Evolutionary conservation across 2,797 vertebrate genomes (phyloP).

Genomic region (Rhinella marina): DNA sequence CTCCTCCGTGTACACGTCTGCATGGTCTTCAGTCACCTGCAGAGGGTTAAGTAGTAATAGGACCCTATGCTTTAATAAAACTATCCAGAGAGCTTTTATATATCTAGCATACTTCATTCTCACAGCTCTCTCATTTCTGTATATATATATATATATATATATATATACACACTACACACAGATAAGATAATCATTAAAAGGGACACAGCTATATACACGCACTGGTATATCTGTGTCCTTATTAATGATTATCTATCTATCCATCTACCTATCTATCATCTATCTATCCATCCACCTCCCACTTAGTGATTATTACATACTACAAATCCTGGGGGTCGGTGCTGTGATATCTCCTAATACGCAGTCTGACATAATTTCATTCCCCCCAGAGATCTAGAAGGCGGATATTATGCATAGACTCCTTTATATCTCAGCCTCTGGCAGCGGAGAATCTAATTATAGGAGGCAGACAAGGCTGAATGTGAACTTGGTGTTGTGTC

Average conservation of each 20-base stretch:
- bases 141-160: slow-evolving; percentile 13
- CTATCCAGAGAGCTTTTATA: no score
- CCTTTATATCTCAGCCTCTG: slow-evolving; percentile 21
- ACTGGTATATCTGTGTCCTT: not conserved
- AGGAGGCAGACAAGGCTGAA: slow-evolving; percentile 8
- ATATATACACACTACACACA: not conserved
- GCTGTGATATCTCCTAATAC: not conserved
- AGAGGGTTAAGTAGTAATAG: no score
- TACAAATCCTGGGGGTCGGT: not conserved
- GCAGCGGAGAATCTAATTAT: slow-evolving; percentile 2
- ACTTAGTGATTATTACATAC: not conserved
- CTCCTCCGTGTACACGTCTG: no score
- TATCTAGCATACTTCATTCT: no score
- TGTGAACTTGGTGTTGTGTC: slow-evolving; percentile 22
- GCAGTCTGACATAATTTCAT: slow-evolving; percentile 7
- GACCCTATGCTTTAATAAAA: no score
- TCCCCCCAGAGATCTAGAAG: slow-evolving; percentile 14
- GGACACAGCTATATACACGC: no score
- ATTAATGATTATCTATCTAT: not conserved
- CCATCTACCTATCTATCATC: not conserved
- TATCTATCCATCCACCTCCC: not conserved
- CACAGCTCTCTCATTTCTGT: not conserved
- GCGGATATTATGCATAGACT: slow-evolving; percentile 6
- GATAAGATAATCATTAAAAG: not conserved
- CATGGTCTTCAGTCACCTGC: no score